Evolutionary conservation across 2,888 invertebrate species (phyloP), one percentile per base, ranked within the genome.

Genomic region (Xestia ashworthii): DNA sequence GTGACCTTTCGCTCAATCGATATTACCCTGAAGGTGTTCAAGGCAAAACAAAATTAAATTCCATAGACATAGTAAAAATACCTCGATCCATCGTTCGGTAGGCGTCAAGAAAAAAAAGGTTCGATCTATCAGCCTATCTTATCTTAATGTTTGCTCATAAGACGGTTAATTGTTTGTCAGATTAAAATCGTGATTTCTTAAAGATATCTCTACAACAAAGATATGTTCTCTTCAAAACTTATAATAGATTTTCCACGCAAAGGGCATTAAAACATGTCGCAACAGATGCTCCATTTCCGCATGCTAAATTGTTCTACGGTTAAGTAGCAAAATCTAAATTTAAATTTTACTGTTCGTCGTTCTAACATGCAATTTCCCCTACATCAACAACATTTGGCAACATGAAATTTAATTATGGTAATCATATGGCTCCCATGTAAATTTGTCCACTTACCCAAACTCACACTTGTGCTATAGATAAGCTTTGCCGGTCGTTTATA

Each of bases 1-100:
- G 78, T 89, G 88, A 91, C 91, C 90, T 92, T 90, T 90, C 38
- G 44, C 71, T 67, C 48, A 88, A 91, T 90, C 90, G 85, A 91
- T 90, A 84, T 71, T 48, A 78, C 74, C 75, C 74, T 72, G 70
- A 80, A 75, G 78, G 74, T 78, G 76, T 74, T 58, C 66, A 72
- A 84, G 64, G 73, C 58, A 74, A 46, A 81, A 74, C 41, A 62
- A 65, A 68, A 81, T 83, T 74, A 50, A 68, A 81, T 78, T 78
- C 62, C 50, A 67, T 74, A 46, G 65, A 72, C 38, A 72, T 69
- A 32, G 46, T 64, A 74, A 80, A 82, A 77, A 82, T 78, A 82
- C 14, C 55, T 73, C 71, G 46, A 53, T 46, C 58, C 50, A 58
- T 76, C 46, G 71, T 38, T 71, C 25, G 53, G 58, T 73, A 73